Percentiles rank a stretch among this genome's conserved stretches.
Evolutionary conservation across 2,888 invertebrate species (phyloP).

Genomic region (Chymomyza caudatula): DNA sequence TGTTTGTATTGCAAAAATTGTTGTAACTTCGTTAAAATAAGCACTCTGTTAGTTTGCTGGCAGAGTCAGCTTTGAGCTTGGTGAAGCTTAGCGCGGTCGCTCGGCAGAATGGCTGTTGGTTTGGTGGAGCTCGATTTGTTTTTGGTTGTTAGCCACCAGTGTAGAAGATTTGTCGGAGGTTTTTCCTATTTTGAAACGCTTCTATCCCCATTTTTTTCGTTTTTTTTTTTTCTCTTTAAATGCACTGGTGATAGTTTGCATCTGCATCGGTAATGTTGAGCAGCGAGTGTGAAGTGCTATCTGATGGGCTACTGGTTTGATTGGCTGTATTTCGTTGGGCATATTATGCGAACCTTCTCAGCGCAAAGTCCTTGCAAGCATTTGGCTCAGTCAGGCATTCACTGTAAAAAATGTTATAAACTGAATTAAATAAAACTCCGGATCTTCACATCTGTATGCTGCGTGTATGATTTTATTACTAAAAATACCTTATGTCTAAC

Average conservation of each 20-base stretch:
- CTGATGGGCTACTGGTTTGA: neutral
- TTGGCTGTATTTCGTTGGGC: neutral
- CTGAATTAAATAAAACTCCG: too few relatives aligned
- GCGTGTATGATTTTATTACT: too few relatives aligned
- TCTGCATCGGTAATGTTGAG: conserved; percentile 70
- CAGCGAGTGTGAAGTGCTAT: conserved; percentile 23
- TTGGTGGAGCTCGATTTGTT: conserved; percentile 40
- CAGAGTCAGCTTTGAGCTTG: neutral
- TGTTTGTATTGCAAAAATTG: conserved; percentile 72
- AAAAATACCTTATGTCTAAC: too few relatives aligned
- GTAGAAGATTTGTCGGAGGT: conserved; percentile 70
- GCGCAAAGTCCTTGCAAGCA: neutral
- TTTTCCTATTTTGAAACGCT: conserved; percentile 55
- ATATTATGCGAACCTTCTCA: neutral
- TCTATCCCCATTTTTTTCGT: conserved; percentile 5
- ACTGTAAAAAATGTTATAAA: too few relatives aligned
- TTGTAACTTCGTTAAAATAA: conserved; percentile 73
- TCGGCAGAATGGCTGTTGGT: conserved; percentile 42
- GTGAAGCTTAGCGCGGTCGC: neutral
- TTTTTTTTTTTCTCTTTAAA: conserved; percentile 12
- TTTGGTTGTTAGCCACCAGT: conserved; percentile 46
- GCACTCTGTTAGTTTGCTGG: conserved; percentile 67
- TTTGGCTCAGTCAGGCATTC: too few relatives aligned
- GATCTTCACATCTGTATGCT: too few relatives aligned
- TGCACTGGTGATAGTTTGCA: conserved; percentile 57